A percentile compares a stretch with the other conserved stretches of the same genome.
These are phyloP conservation scores for Drosophila silvestris DNA, from an alignment of 2,888 invertebrate species.

Conservation along the genomic window DNA sequence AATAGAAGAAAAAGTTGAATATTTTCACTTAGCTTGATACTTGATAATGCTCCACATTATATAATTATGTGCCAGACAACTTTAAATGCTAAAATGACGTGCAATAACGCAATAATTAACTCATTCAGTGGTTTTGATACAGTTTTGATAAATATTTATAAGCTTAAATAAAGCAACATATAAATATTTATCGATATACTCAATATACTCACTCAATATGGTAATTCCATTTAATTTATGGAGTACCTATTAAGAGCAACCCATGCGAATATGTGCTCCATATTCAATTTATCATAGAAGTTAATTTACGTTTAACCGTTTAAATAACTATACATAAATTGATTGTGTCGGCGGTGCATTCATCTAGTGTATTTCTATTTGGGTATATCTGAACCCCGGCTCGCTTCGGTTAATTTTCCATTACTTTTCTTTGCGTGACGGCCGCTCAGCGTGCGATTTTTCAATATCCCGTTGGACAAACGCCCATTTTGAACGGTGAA, in stretches of 20 bases:
- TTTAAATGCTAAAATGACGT: not conserved
- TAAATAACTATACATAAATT: slow-evolving; percentile 20
- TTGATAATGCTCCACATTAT: not conserved
- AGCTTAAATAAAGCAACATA: not conserved
- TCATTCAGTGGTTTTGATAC: not conserved
- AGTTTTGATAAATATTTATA: not conserved
- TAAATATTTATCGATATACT: not conserved
- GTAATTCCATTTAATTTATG: not conserved
- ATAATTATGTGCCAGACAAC: not conserved
- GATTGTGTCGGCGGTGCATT: slow-evolving; percentile 19
- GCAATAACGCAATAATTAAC: not conserved
- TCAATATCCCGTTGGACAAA: slow-evolving; percentile 73
- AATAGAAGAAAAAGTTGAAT: not conserved
- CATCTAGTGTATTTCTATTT: slow-evolving; percentile 43
- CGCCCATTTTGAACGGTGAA: slow-evolving; percentile 52
- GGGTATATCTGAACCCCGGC: slow-evolving; percentile 38
- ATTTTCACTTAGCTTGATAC: not conserved
- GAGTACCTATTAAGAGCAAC: not conserved
- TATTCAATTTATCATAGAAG: slow-evolving; percentile 15
- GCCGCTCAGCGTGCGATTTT: slow-evolving; percentile 65
- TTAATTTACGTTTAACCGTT: slow-evolving; percentile 24
- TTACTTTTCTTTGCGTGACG: slow-evolving; percentile 46
- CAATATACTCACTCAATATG: not conserved
- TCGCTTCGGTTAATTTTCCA: slow-evolving; percentile 60
- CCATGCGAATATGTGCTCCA: not conserved